Evolutionary conservation across 2,113 vertebrate genomes (phyloP), one percentile per base, ranked within the genome.

Genomic region (Caloenas nicobarica): DNA sequence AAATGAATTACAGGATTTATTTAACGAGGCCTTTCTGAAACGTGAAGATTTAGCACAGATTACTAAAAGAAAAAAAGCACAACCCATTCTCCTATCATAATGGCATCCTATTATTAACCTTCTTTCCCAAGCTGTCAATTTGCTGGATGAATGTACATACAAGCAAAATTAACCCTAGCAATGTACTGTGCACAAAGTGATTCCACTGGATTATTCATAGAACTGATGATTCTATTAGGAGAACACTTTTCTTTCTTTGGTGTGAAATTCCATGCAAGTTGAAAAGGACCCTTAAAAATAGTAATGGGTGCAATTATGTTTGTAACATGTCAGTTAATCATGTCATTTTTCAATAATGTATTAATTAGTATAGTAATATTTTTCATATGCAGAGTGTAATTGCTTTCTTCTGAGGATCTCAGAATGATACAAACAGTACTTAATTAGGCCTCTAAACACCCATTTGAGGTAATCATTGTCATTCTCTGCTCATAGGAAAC

Each of bases 251-350:
- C 80, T 92, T 91, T 80, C 88, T 91, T 48, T 68, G 61, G 60
- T 89, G 42, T 76, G 72, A 84, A 96, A 92, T 92, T 93, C 61
- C 68, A 58, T 81, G 34, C 44, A 70, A 89, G 46, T 58, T 91
- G 90, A 95, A 91, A 90, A 10, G 81, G 25, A 95, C 34, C 46
- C 79, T 94, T 96, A 94, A 97, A 97, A 97, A 90, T 90, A 95
- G 79, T 86, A 91, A 77, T 87, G 80, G 69, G 58, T 89, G 33
- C 77, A 96, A 93, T 95, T 97, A 91, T 80, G 73, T 91, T 93
- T 80, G 76, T 79, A 93, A 79, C 83, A 85, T 81, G 81, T 88
- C 81, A 88, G 86, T 88, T 84, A 96, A 94, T 88, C n/a, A 15
- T 81, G 61, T 70, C 28, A 86, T 82, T 95, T 92, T 93, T 94